These are phyloP conservation scores for Epinotia demarniana DNA, from an alignment of 2,888 invertebrate genomes.

Conservation along the genomic window DNA sequence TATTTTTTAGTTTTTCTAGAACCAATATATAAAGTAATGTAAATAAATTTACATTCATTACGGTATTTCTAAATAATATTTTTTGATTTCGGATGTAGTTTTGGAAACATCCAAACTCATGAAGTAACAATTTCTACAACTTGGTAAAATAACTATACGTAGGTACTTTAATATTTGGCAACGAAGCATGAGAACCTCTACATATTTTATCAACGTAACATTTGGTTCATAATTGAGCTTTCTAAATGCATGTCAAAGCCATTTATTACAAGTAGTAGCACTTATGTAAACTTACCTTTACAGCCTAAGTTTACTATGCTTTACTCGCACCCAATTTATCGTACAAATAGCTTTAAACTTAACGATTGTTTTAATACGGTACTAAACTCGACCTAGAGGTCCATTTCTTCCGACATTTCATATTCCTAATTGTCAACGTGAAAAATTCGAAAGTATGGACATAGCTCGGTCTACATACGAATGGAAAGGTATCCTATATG, in stretches of 20 bases:
- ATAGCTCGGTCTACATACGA: no score
- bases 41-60: no score
- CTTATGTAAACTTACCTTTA: not conserved
- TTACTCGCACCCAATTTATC: constrained; percentile 18
- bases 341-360: constrained; percentile 27
- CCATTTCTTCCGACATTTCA: not conserved
- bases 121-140: no score
- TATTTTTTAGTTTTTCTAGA: no score
- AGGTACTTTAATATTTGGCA: no score
- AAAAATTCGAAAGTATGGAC: no score
- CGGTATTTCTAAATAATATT: not conserved
- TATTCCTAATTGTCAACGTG: not conserved
- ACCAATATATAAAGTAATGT: no score
- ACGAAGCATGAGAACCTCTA: no score
- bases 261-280: constrained; percentile 1
- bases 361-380: constrained; percentile 24
- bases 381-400: constrained; percentile 9
- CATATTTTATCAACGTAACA: no score
- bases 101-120: not conserved
- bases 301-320: not conserved
- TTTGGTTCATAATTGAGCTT: not conserved
- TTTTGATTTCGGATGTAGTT: not conserved
- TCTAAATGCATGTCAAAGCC: not conserved
- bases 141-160: no score
- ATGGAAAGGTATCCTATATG: no score